phyloP scores from a whole-genome alignment of 2,113 vertebrate species.

The Takifugu bimaculatus region DNA sequence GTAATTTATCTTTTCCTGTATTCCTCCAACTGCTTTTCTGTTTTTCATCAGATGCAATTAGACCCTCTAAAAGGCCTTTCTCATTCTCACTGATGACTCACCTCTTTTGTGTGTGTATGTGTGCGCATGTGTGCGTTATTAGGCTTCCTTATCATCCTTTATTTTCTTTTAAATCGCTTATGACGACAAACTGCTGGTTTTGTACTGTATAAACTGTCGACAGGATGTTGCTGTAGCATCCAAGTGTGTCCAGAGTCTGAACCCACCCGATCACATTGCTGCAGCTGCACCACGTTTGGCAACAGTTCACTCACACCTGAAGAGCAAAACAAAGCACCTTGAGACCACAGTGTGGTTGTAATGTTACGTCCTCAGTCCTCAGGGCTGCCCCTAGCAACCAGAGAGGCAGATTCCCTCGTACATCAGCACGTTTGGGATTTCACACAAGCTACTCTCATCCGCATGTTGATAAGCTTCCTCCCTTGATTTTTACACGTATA shows the following conservation, averaged over 20 bases:
- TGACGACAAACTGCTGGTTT: conserved; percentile 22
- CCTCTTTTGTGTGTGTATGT: conserved; percentile 27
- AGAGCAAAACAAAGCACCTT: conserved; percentile 38
- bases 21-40: conserved; percentile 40
- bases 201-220: conserved; percentile 3
- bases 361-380: conserved; percentile 4
- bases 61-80: conserved; percentile 61
- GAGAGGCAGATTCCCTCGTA: conserved; percentile 5
- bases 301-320: conserved; percentile 53
- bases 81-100: conserved; percentile 61
- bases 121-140: conserved; percentile 9
- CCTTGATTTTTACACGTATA: conserved; percentile 10
- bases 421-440: conserved; percentile 28
- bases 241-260: conserved; percentile 46
- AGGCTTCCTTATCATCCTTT: conserved; percentile 32
- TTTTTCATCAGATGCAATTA: conserved; percentile 68
- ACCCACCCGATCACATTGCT: conserved; percentile 37
- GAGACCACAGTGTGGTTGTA: conserved; percentile 4
- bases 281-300: conserved; percentile 54
- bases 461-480: conserved; percentile 8
- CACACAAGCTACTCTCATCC: too few relatives aligned
- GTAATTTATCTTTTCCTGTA: conserved; percentile 30
- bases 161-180: conserved; percentile 27
- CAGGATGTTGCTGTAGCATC: conserved; percentile 18
- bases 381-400: background rate